Evolutionary conservation across 2,888 invertebrate species (phyloP), one percentile per base, ranked within the genome.

Genomic region (Sabatieria punctata): DNA sequence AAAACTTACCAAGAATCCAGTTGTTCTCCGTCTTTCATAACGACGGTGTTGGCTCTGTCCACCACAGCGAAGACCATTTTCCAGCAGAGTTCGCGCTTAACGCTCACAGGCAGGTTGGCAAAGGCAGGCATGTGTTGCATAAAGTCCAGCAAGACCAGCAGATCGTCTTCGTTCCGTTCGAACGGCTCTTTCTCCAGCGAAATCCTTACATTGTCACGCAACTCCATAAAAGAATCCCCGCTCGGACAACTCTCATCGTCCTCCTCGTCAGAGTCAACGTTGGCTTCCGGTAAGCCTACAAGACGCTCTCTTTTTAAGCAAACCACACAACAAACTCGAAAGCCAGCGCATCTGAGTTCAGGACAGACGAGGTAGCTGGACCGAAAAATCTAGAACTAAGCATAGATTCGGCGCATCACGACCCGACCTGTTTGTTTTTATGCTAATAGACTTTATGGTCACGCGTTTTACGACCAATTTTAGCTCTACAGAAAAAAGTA

Each of bases 11-110:
- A 95, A 25, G 93, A 91, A 71, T 97, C 97, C 63, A 97, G 75
- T 72, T 93, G 89, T 70, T 97, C 95, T n/a, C 89, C 89, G 71
- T 97, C 85, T 65, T 86, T 88, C 80, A 97, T 85, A 4, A 97
- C 93, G 51, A 89, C 77, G 30, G 93, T 95, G 24, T 86, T 89
- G 35, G 89, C 84, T 65, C 89, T 86, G 66, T 93, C 91, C 24
- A 97, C 95, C 1, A 93, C 89, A 2, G 95, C 97, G 71, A 95
- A 95, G 24, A 95, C 93, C 95, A 97, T 97, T 19, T 65, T 64
- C 11, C 62, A 61, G 30, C 22, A 85, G 85, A 41, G 33, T 18
- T 33, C 45, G 15, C 36, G 36, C 21, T 93, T 76, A 36, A 93
- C 93, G 33, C 86, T 82, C 60, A 91, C 71, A 21, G 95, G 95